Evolutionary conservation across 2,888 invertebrate species (phyloP).

Genomic region (Leucania comma): DNA sequence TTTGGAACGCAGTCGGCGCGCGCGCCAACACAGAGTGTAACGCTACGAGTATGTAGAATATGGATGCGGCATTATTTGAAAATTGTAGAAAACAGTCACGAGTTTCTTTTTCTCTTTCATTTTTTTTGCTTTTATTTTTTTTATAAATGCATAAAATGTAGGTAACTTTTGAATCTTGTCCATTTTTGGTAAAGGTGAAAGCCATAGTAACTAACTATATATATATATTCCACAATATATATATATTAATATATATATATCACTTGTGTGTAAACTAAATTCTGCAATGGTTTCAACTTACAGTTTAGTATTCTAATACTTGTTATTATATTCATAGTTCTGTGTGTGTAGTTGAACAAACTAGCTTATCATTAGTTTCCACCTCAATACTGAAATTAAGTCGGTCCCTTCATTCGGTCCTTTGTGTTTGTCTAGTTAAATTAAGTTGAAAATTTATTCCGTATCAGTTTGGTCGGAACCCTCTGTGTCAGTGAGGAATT

Average conservation of each 20-base stretch:
- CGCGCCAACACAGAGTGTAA: not conserved
- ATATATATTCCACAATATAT: no score
- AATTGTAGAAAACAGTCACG: not conserved
- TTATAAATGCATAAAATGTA: not conserved
- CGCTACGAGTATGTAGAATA: not conserved
- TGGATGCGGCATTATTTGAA: slow-evolving; percentile 66
- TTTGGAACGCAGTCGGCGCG: slow-evolving; percentile 32
- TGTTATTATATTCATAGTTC: slow-evolving; percentile 57
- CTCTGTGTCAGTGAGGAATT: slow-evolving; percentile 87
- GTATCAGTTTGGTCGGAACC: slow-evolving; percentile 82
- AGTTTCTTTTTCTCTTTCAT: not conserved
- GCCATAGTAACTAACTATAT: no score
- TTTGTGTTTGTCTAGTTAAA: slow-evolving; percentile 89
- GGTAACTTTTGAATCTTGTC: not conserved
- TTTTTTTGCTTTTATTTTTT: slow-evolving; percentile 6
- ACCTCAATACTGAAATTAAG: slow-evolving; percentile 88
- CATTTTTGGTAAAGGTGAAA: not conserved
- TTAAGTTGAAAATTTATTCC: slow-evolving; percentile 91
- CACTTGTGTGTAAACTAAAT: not conserved
- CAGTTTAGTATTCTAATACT: not conserved
- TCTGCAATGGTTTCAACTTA: not conserved
- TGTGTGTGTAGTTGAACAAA: slow-evolving; percentile 69
- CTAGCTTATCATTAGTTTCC: slow-evolving; percentile 89
- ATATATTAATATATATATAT: no score
- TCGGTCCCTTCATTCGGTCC: slow-evolving; percentile 85